These are phyloP conservation scores for Pteronura brasiliensis DNA, from an alignment of 2,113 vertebrate genomes.

Conservation along the genomic window DNA sequence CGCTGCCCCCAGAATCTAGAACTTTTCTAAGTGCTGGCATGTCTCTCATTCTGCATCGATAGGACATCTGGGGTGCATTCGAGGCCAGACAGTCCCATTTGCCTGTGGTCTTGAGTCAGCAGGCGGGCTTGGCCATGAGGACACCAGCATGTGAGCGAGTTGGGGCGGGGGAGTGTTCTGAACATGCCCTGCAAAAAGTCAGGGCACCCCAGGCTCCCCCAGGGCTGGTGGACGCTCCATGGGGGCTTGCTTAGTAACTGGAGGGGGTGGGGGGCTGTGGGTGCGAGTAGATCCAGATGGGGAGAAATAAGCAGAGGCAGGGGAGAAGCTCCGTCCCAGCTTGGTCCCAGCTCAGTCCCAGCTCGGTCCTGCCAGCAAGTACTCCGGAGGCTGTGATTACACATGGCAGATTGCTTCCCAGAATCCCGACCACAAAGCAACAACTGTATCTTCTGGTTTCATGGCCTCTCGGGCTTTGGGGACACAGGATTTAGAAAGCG, in stretches of 20 bases:
- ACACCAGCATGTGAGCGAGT: neutral
- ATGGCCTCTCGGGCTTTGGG: neutral
- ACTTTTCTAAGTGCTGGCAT: neutral
- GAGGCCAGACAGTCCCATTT: slow-evolving; percentile 34
- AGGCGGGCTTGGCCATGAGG: neutral
- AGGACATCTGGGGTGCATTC: slow-evolving; percentile 58
- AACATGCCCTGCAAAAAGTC: neutral
- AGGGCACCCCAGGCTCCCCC: neutral
- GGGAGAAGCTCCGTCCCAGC: neutral
- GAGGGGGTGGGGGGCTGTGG: fast-evolving
- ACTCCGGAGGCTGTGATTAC: neutral
- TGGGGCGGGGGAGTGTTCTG: neutral
- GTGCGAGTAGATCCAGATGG: neutral
- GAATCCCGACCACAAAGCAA: neutral
- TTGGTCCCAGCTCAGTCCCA: neutral
- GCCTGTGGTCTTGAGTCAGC: slow-evolving; percentile 69
- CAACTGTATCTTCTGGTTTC: neutral
- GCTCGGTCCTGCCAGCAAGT: neutral
- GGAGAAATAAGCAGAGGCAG: neutral
- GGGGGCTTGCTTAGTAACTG: neutral
- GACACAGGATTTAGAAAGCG: neutral
- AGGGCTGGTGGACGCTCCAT: neutral
- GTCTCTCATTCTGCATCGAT: neutral
- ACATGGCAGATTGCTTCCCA: slow-evolving; percentile 9
- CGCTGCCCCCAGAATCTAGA: neutral